Percentiles rank a stretch among this genome's conserved stretches.
Conservation (phyloP, 2,797 vertebrate genomes). For the Crocidura indochinensis region DNA sequence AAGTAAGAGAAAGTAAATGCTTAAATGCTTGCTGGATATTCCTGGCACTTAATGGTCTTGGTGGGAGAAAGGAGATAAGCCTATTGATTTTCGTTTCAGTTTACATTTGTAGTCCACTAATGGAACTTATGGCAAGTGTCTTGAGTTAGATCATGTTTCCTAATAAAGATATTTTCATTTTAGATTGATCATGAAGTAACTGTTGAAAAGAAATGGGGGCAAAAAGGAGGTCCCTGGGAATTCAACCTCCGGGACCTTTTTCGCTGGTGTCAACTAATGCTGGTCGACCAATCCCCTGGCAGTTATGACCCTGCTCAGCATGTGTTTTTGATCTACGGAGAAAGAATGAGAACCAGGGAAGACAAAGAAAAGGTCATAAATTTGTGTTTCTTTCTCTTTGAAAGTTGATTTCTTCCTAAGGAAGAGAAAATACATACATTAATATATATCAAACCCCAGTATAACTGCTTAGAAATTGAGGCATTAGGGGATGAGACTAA, state of each 20-base stretch:
- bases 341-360: conserved; percentile 95
- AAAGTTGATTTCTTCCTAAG: conserved; percentile 38
- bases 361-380: conserved; percentile 94
- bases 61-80: neutral
- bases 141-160: neutral
- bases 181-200: conserved; percentile 96
- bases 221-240: conserved; percentile 98
- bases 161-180: conserved; percentile 47
- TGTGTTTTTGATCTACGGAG: conserved; percentile 95
- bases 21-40: conserved; percentile 20
- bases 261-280: conserved; percentile 99
- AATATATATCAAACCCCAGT: neutral
- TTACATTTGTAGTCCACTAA: neutral
- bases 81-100: conserved; percentile 55
- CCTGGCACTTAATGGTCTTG: conserved; percentile 22
- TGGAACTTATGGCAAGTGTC: neutral
- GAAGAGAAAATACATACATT: neutral
- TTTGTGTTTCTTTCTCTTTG: conserved; percentile 23
- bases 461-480: conserved; percentile 26
- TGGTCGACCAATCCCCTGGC: conserved; percentile 96
- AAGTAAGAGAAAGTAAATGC: too few relatives aligned
- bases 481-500: neutral
- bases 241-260: conserved; percentile 99
- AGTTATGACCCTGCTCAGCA: conserved; percentile 97
- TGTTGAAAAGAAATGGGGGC: conserved; percentile 96